Conservation (phyloP, 1,140 invertebrate genomes). For the Mycetomoellerius zeteki region DNA sequence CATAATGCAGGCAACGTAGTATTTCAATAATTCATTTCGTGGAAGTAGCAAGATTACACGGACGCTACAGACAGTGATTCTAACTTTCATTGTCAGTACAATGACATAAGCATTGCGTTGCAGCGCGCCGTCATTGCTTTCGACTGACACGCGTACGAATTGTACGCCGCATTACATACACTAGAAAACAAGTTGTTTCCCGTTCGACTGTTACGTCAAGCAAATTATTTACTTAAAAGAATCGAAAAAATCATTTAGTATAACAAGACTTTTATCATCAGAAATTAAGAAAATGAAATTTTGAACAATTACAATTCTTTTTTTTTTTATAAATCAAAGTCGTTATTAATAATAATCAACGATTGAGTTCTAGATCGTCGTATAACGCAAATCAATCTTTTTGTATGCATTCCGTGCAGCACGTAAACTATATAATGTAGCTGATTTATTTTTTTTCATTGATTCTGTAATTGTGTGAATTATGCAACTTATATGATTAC, state of each 20-base stretch:
- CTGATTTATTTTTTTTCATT: slow-evolving; percentile 36
- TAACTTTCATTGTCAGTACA: slow-evolving; percentile 61
- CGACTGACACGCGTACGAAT: slow-evolving; percentile 47
- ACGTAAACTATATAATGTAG: background rate
- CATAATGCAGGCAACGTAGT: slow-evolving; percentile 57
- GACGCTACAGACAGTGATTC: slow-evolving; percentile 57
- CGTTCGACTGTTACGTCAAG: slow-evolving; percentile 26
- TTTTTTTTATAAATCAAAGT: background rate
- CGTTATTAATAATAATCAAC: background rate
- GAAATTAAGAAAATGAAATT: background rate
- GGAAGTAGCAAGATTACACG: slow-evolving; percentile 56
- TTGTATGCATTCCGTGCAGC: background rate
- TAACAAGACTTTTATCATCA: background rate
- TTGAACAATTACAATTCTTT: background rate
- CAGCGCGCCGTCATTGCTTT: slow-evolving; percentile 41
- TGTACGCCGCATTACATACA: slow-evolving; percentile 14
- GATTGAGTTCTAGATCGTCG: background rate
- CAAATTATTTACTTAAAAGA: background rate
- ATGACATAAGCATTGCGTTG: slow-evolving; percentile 57
- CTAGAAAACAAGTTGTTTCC: slow-evolving; percentile 52
- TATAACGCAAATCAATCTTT: background rate
- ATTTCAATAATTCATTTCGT: slow-evolving; percentile 66
- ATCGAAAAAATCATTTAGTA: background rate
- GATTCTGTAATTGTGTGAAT: slow-evolving; percentile 24
- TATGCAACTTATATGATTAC: slow-evolving; percentile 13